Conservation (phyloP, 1,140 invertebrate species). For the Rhopalosiphum padi region DNA sequence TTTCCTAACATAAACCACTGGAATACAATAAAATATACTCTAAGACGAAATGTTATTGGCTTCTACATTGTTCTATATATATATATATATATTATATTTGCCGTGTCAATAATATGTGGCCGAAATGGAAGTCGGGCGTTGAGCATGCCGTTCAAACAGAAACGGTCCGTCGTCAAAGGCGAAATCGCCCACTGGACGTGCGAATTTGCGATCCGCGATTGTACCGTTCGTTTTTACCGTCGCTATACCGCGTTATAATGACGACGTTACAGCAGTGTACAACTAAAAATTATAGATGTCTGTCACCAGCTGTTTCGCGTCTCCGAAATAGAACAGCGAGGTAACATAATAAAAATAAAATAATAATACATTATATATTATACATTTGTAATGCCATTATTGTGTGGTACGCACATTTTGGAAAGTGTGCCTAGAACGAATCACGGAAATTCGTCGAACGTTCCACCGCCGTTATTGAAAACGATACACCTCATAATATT, state of each 20-base stretch:
- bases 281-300: background rate
- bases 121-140: background rate
- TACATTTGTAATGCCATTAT: background rate
- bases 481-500: background rate
- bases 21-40: background rate
- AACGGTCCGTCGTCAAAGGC: background rate
- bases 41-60: background rate
- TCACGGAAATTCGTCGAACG: background rate
- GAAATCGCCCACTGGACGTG: background rate
- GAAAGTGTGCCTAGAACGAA: constrained; percentile 26
- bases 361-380: background rate
- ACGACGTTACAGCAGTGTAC: no score
- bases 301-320: background rate
- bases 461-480: background rate
- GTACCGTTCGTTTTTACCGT: background rate
- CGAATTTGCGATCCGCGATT: background rate
- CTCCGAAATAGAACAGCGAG: background rate
- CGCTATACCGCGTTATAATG: no score
- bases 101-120: background rate
- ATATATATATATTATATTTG: background rate
- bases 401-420: background rate
- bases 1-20: background rate
- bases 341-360: background rate
- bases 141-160: background rate
- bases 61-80: background rate